These are phyloP conservation scores for Scaptomyza reducta DNA, from an alignment of 2,888 invertebrate genomes.

Conservation along the genomic window DNA sequence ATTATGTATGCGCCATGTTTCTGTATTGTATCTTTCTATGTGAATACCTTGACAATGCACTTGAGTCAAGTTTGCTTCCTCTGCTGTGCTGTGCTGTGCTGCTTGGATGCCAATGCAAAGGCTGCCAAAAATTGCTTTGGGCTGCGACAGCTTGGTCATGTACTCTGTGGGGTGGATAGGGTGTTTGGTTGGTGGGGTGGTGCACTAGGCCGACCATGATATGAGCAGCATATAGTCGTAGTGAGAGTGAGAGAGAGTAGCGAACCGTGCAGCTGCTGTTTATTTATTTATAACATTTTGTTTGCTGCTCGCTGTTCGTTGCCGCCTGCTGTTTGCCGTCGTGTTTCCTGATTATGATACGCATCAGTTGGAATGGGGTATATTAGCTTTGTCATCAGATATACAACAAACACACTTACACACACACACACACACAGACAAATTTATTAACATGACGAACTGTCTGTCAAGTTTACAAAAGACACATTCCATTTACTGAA, in stretches of 20 bases:
- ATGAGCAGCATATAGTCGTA: conserved; percentile 10
- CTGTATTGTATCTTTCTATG: conserved; percentile 26
- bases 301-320: conserved; percentile 61
- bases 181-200: not conserved
- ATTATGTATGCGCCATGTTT: conserved; percentile 39
- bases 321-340: conserved; percentile 40
- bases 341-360: conserved; percentile 68
- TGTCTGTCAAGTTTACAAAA: conserved; percentile 24
- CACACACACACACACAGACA: not conserved
- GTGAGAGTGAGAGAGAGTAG: not conserved
- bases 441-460: conserved; percentile 13
- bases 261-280: conserved; percentile 49
- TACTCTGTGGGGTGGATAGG: not conserved
- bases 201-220: conserved; percentile 42
- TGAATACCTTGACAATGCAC: conserved; percentile 74
- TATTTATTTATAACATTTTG: conserved; percentile 70
- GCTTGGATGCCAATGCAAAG: conserved; percentile 62
- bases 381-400: conserved; percentile 49
- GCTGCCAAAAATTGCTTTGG: conserved; percentile 59
- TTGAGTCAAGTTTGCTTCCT: conserved; percentile 78
- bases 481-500: conserved; percentile 16
- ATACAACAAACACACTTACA: conserved; percentile 6
- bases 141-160: conserved; percentile 15
- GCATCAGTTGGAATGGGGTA: conserved; percentile 27
- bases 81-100: conserved; percentile 34